Evolutionary conservation across 2,888 invertebrate species (phyloP), one percentile per base, ranked within the genome.

Genomic region (Ommatoiulus sabulosus): DNA sequence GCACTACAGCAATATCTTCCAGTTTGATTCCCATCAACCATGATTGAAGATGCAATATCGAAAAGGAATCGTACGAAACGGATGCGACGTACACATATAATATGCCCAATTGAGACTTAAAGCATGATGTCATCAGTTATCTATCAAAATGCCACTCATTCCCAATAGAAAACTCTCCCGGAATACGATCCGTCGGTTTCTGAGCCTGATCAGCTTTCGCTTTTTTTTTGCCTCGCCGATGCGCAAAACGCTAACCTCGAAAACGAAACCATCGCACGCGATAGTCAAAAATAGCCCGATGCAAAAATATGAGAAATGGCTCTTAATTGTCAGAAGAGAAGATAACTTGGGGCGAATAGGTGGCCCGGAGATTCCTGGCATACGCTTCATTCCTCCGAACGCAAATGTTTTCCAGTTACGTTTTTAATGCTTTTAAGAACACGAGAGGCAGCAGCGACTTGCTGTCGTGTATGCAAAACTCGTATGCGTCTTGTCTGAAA

Each of bases 41-140:
- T 80, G 35, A 80, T 80, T 80, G 35, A 80, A 80, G 80, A 80
- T 80, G 80, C 80, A 35, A 35, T 80, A 80, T 80, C 63, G n/a
- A 7, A n/a, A 7, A 4, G 63, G 20, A 63, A 63, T 63, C 63
- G 63, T n/a, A 63, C 80, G 80, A 80, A 80, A 80, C 35, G 35
- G 72, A 72, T 20, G 20, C 72, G 72, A 72, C 63, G 72, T 6
- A 80, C 24, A 15, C 80, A 15, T 35, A 80, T 80, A 80, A 80
- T 80, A 80, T 80, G 80, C 80, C 80, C 80, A 80, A 80, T 80
- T 80, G 80, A 80, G 80, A 80, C 80, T 80, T 43, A 80, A 80
- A 80, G 80, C 80, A 80, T 35, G 80, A 80, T 80, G 80, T 80
- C 80, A 80, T 80, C 80, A 35, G 80, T 80, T 80, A 80, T 80